A percentile compares a stretch with the other conserved stretches of the same genome.
Conservation (phyloP, 2,888 invertebrate genomes). For the Muscina levida region DNA sequence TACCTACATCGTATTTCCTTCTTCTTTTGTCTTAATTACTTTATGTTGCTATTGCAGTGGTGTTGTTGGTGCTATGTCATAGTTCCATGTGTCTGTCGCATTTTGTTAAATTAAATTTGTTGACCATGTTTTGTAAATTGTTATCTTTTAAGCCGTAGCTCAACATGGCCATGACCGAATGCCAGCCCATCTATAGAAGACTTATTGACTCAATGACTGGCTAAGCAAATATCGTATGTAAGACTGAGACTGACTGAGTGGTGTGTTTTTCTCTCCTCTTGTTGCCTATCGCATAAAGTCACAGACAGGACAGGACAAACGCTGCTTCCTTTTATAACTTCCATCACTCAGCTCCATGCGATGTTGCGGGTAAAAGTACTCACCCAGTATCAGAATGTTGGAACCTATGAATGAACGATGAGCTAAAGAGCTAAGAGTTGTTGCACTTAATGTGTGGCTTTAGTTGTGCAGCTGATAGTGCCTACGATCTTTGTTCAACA, state of each 20-base stretch:
- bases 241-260: constrained; percentile 27
- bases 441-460: not conserved
- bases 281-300: too few species aligned
- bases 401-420: constrained; percentile 34
- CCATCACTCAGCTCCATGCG: too few species aligned
- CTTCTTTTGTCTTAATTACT: too few species aligned
- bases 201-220: constrained; percentile 49
- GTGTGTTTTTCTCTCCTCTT: not conserved
- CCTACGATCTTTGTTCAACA: constrained; percentile 22
- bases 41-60: too few species aligned
- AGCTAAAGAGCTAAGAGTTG: too few species aligned
- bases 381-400: not conserved
- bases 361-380: not conserved
- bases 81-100: too few species aligned
- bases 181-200: constrained; percentile 12
- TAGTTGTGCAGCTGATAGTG: constrained; percentile 13
- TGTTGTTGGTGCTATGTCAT: too few species aligned
- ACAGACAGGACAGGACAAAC: too few species aligned
- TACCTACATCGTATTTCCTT: not conserved
- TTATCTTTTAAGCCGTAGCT: constrained; percentile 48
- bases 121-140: constrained; percentile 36
- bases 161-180: constrained; percentile 65
- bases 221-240: constrained; percentile 40
- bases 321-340: too few species aligned
- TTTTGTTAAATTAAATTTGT: constrained; percentile 38